Base-by-base conservation (phyloP, 1,140 invertebrate genomes). In the Plectus sambesii region DNA sequence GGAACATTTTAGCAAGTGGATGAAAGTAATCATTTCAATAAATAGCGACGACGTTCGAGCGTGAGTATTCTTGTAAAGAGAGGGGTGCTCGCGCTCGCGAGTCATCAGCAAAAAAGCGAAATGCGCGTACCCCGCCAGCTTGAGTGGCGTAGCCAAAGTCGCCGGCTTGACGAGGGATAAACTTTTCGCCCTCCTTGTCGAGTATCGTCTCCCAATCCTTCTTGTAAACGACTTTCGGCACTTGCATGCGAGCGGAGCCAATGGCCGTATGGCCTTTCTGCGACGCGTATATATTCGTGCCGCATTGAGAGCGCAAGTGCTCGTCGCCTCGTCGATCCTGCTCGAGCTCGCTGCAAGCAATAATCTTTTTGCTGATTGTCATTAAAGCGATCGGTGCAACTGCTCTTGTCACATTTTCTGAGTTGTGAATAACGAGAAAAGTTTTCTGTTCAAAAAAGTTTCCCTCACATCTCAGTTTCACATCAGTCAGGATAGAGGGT, bases 131-230 rank as follows among this genome's bases (percentile, higher is more conserved):
- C 47, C 67, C 63, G 35, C 66, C 67, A 25, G 63, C 55, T 37
- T 67, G 64, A 17, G 61, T 48, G 24, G 64, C 64, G 20, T 64
- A 43, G 24, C 67, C 63, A 49, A 61, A 69, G 39, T 69, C 66
- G 46, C 64, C 64, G 25, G 61, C 51, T 46, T 67, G 64, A 47
- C 69, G 66, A 22, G 64, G 66, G 2, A 67, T 48, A 40, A 69
- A 55, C 41, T 65, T 59, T 43, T 67, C 64, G 40, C 63, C 63
- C 41, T 67, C 64, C 46, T 69, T 67, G 42, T 69, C 64, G 38
- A 67, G 43, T 30, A 69, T 55, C 17, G 66, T 69, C 33, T 64
- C 63, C 64, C 64, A 67, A 22, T 67, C 63, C 50, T 67, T 69
- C 45, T 67, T 67, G 56, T 67, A 67, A 25, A 43, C 43, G 15